Evolutionary conservation across 1,140 invertebrate genomes (phyloP).

Genomic region (Homalodisca vitripennis): DNA sequence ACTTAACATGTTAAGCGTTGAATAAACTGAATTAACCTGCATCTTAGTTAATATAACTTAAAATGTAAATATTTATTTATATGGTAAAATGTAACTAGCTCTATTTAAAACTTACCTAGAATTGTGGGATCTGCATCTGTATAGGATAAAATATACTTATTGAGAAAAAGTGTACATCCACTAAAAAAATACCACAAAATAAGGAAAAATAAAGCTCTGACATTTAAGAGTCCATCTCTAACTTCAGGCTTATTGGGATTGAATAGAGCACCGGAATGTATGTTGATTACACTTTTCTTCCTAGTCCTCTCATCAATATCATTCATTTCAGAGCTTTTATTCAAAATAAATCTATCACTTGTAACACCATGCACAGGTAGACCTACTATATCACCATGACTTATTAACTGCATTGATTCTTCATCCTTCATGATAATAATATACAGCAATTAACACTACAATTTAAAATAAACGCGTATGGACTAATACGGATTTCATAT

Average conservation of each 20-base stretch:
- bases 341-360: conserved; percentile 7
- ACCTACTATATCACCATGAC: not conserved
- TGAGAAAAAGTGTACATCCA: conserved; percentile 75
- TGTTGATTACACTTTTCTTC: conserved; percentile 33
- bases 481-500: too few relatives aligned
- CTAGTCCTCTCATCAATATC: conserved; percentile 32
- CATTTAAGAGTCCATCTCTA: conserved; percentile 58
- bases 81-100: not conserved
- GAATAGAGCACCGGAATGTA: conserved; percentile 10
- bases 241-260: conserved; percentile 22
- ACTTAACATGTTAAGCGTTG: too few relatives aligned
- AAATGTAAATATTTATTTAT: not conserved
- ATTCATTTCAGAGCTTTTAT: conserved; percentile 6
- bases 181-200: conserved; percentile 78
- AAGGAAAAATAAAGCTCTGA: conserved; percentile 66
- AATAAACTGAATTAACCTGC: not conserved
- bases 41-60: not conserved
- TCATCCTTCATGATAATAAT: not conserved
- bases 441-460: too few relatives aligned
- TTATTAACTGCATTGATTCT: conserved; percentile 7
- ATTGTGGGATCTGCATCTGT: conserved; percentile 76
- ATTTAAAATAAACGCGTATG: too few relatives aligned
- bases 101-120: conserved; percentile 59
- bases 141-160: conserved; percentile 80
- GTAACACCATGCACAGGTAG: conserved; percentile 4